These are phyloP conservation scores for Nymphalis io DNA, from an alignment of 1,140 invertebrate genomes.

Conservation along the genomic window DNA sequence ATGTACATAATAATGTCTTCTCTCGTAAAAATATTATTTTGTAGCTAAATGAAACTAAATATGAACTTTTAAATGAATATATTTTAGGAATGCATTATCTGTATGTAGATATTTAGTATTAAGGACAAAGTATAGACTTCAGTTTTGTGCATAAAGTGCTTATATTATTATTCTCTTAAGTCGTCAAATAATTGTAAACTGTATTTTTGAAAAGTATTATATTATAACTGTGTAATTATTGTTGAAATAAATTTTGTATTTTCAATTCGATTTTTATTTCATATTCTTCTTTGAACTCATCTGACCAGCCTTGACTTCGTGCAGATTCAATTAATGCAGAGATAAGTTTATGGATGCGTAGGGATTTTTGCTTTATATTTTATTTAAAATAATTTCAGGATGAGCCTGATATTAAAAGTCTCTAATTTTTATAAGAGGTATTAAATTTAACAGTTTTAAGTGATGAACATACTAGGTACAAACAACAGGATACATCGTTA, in stretches of 20 bases:
- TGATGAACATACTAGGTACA: no score
- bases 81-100: constrained; percentile 1
- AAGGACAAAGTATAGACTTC: background rate
- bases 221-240: constrained; percentile 59
- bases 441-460: no score
- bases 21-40: background rate
- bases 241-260: constrained; percentile 72
- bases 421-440: no score
- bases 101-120: constrained; percentile 24
- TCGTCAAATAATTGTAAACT: constrained; percentile 16
- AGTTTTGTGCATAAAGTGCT: constrained; percentile 17
- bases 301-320: background rate
- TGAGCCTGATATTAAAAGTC: no score
- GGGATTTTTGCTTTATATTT: no score
- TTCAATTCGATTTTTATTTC: constrained; percentile 25
- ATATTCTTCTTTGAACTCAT: background rate
- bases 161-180: constrained; percentile 13
- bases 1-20: background rate
- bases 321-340: background rate
- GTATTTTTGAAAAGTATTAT: constrained; percentile 35
- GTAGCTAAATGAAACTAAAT: background rate
- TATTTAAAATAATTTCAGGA: no score
- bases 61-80: background rate
- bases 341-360: no score
- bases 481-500: no score